Evolutionary conservation across 1,140 invertebrate genomes (phyloP).

Genomic region (Drosophila nasuta): DNA sequence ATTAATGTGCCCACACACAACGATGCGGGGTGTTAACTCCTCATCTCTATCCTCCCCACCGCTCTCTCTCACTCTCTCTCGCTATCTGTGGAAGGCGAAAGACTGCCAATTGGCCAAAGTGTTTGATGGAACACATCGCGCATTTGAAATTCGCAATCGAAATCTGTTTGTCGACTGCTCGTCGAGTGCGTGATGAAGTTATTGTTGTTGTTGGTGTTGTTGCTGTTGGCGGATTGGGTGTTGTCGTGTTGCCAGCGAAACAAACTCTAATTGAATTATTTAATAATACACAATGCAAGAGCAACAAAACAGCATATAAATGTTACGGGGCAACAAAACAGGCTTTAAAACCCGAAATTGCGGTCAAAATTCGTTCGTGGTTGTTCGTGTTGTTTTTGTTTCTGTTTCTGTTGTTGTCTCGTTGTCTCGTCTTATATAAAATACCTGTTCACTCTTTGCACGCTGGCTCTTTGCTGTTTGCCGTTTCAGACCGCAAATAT

Average conservation of each 20-base stretch:
- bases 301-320: constrained; percentile 20
- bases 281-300: constrained; percentile 54
- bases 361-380: constrained; percentile 44
- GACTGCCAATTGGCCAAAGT: constrained; percentile 14
- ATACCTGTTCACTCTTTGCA: constrained; percentile 59
- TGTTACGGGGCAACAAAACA: constrained; percentile 51
- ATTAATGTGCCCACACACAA: not conserved
- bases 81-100: constrained; percentile 6
- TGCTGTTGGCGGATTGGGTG: constrained; percentile 7
- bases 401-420: not conserved
- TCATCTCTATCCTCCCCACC: not conserved
- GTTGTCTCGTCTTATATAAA: constrained; percentile 64
- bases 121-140: constrained; percentile 29
- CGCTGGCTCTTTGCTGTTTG: constrained; percentile 17
- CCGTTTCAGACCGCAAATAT: constrained; percentile 33
- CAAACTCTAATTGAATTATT: constrained; percentile 68
- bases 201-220: not conserved
- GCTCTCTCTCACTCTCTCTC: not conserved
- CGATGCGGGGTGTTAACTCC: not conserved
- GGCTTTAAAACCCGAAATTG: constrained; percentile 55
- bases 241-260: constrained; percentile 54
- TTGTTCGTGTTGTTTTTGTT: not conserved
- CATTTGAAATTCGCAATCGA: constrained; percentile 39
- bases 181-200: not conserved
- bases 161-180: constrained; percentile 3